Base-by-base conservation (phyloP, 92 coral and sea anemone genomes). In the Umimayanthus chanpuru region DNA sequence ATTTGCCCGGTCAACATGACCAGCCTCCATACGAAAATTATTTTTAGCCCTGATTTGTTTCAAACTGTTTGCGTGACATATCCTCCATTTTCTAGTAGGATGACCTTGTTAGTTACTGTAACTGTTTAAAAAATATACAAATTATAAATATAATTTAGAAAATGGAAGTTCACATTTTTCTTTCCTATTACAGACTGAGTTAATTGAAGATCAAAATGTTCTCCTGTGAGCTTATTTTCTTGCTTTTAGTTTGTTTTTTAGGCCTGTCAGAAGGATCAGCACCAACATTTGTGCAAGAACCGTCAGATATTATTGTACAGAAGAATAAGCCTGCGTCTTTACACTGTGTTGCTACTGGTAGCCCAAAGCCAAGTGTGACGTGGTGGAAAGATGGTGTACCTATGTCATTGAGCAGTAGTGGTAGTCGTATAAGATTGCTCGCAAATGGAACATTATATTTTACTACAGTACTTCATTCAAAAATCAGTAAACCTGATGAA, bases 401-500 rank as follows among this genome's bases (percentile, higher is more conserved):
- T 15, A 70, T 94, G 82, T 66, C 53, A 36, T 85, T 92, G 68
- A 61, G 26, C 25, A 66, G 64, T 18, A 79, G 84, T 5, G 93
- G 92, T 87, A 88, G 72, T 21, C 93, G 98, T 25, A 84, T 94
- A 77, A 94, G 77, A 43, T 90, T 97, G 38, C 89, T 85, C 20
- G 76, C 95, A 26, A 89, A 93, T 95, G 99, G 99, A 36, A 94
- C 99, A 14, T 86, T 97, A 85, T 79, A 91, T 76, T 92, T 97
- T 86, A 83, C 88, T 29, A 89, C 75, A 75, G 91, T 97, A 80
- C 55, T 86, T 38, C 95, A 96, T 73, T 78, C 90, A 44, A 97
- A 93, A 78, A 84, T 56, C 75, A 83, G 73, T 53, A 90, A 93
- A 79, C 98, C 99, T 28, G 98, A 97, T 88, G 97, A 96, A 66